Evolutionary conservation across 2,797 vertebrate species (phyloP), one percentile per base, ranked within the genome.

Genomic region (Sebastes baramenuke): DNA sequence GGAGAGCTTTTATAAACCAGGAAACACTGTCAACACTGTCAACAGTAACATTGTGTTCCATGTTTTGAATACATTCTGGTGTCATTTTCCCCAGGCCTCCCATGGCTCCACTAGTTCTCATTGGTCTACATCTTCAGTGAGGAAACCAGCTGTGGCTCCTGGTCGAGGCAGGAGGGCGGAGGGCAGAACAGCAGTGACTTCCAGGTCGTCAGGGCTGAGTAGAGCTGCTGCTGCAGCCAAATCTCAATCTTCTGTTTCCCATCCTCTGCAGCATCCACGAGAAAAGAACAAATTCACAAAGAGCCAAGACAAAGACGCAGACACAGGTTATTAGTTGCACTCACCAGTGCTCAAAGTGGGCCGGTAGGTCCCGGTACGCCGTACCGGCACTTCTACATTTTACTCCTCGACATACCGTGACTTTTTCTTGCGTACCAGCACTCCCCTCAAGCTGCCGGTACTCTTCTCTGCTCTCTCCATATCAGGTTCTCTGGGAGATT

Each of bases 101-200:
- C 56, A 2, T 13, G 67, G 83, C 42, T 74, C 87, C 36, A 71
- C 55, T 0, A 2, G 55, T 29, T 74, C 62, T 65, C 59, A 42
- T 59, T 20, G 74, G 24, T 56, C 83, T 30, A 58, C 70, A 18
- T 66, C 75, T 9, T 72, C 79, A 16, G 22, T 29, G 60, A 92
- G 68, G 80, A 95, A 79, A 73, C 60, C 87, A 38, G 20, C 79
- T 22, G 32, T 67, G 6, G 61, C 86, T 60, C 67, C 80, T 11
- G 32, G 0, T 1, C 89, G 85, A 82, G 86, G 82, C 52, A 78
- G 79, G 55, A 78, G 36, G 5, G 36, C 36, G 11, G 72, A 87
- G 42, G 58, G 73, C 5, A 85, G 61, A 12, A 34, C 81, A 18
- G 56, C 85, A 3, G 65, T 54, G 60, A 32, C 67, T 0, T 74